Evolutionary conservation across 2,113 vertebrate genomes (phyloP), one percentile per base, ranked within the genome.

Genomic region (Xiphias gladius): DNA sequence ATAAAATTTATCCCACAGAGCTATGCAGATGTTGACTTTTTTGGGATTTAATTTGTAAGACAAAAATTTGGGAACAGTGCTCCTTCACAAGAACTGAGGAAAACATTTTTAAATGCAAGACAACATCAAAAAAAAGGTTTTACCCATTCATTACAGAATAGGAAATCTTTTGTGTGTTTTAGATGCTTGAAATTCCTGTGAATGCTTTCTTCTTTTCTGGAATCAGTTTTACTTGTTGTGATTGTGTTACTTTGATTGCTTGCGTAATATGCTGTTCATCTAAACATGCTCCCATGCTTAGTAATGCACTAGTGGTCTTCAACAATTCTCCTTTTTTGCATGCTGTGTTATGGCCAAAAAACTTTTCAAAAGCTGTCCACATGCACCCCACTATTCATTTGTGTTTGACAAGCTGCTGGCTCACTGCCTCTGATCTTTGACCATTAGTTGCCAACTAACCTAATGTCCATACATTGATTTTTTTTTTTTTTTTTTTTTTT

Each of bases 341-440:
- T 52, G 57, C 24, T 14, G 2, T n/a, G 7, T 70, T 4, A 13
- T 62, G 2, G 24, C 54, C 63, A 41, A 73, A 62, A 37, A 46
- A n/a, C 4, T 50, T 64, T 76, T 61, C 9, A 24, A 6, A 62
- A 59, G 35, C 62, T 57, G 35, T 50, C 46, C 37, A n/a, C 68
- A 24, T 35, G 26, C 8, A 2, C 30, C n/a, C 14, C 3, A 1
- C 52, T 66, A 59, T 46, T 46, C 22, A 12, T 39, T 48, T 83
- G 61, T 67, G 61, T 87, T 80, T 80, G 37, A 54, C 43, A 48
- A 30, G 11, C 54, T 59, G 35, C 8, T 26, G 19, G 32, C 41
- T 73, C 43, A n/a, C 32, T 0, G 7, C 72, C 46, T 10, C 62
- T 78, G 82, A 79, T 73, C 82, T 85, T 75, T 88, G 88, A 69